Conservation (phyloP, 2,888 invertebrate species). For the Anagyrus pseudococci region DNA sequence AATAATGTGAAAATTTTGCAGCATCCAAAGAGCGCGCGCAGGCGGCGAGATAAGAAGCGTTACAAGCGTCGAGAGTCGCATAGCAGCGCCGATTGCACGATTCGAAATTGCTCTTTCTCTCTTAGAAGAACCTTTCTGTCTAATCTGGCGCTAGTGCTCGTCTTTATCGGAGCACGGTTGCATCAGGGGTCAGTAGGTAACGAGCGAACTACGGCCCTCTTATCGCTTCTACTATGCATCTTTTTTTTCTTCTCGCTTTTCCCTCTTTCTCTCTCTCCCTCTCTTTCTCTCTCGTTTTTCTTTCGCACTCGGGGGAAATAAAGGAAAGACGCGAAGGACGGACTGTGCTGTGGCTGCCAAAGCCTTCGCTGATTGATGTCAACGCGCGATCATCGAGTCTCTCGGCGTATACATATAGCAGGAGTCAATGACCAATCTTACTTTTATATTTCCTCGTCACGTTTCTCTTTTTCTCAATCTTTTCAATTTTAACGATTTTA, state of each 20-base stretch:
- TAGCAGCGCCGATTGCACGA: too few relatives aligned
- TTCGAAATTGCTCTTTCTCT: too few relatives aligned
- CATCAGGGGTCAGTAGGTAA: constrained; percentile 45
- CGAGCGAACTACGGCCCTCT: constrained; percentile 36
- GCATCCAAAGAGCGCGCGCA: too few relatives aligned
- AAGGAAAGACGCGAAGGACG: not conserved
- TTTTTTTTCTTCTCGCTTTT: not conserved
- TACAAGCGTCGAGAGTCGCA: too few relatives aligned
- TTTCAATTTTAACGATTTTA: too few relatives aligned
- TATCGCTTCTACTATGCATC: constrained; percentile 14
- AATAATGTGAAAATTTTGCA: too few relatives aligned
- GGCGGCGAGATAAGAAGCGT: too few relatives aligned
- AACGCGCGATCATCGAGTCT: not conserved
- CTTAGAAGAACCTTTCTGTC: too few relatives aligned
- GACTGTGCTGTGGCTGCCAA: not conserved
- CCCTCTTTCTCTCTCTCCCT: too few relatives aligned
- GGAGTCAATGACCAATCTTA: constrained; percentile 30
- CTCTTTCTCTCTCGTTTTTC: not conserved
- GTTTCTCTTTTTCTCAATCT: not conserved
- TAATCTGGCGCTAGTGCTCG: not conserved
- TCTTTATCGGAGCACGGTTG: constrained; percentile 30
- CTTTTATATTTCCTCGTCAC: constrained; percentile 9
- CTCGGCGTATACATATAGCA: not conserved
- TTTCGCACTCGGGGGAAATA: not conserved
- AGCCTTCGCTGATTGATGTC: not conserved